These are phyloP conservation scores for Rallus crepitans DNA, from an alignment of 2,797 vertebrate species.

Conservation along the genomic window DNA sequence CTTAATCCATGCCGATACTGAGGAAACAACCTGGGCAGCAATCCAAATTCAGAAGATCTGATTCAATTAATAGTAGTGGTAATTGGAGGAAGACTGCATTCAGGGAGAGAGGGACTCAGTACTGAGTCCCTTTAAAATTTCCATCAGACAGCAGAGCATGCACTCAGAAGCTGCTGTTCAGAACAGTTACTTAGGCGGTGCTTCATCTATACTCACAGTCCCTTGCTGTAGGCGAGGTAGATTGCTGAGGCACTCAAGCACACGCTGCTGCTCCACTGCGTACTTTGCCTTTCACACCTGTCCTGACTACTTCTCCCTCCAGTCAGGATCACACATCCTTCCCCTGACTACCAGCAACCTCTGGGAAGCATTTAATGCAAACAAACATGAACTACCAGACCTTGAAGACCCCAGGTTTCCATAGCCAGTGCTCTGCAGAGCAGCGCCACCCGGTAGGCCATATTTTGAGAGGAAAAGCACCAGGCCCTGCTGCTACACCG, in stretches of 20 bases:
- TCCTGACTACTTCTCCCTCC: neutral
- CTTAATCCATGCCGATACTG: neutral
- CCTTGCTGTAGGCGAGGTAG: neutral
- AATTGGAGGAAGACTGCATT: neutral
- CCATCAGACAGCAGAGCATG: neutral
- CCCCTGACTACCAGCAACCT: neutral
- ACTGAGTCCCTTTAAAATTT: neutral
- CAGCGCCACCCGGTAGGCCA: neutral
- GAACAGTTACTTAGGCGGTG: neutral
- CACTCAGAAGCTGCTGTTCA: neutral
- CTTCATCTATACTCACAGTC: neutral
- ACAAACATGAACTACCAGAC: neutral
- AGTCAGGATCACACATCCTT: neutral
- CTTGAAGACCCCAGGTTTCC: neutral
- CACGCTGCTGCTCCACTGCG: fast-evolving
- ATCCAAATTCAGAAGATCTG: neutral
- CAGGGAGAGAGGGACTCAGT: neutral
- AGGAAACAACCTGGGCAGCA: neutral
- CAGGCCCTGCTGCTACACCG: neutral
- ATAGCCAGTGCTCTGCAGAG: neutral
- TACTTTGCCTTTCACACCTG: neutral
- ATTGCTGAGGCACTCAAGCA: neutral
- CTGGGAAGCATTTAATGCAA: neutral
- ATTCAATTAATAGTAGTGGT: neutral
- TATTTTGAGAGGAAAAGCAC: neutral